Percentiles rank a stretch among this genome's conserved stretches.
phyloP scores from a whole-genome alignment of 2,113 vertebrate species.

The Amblyopsis rosae region DNA sequence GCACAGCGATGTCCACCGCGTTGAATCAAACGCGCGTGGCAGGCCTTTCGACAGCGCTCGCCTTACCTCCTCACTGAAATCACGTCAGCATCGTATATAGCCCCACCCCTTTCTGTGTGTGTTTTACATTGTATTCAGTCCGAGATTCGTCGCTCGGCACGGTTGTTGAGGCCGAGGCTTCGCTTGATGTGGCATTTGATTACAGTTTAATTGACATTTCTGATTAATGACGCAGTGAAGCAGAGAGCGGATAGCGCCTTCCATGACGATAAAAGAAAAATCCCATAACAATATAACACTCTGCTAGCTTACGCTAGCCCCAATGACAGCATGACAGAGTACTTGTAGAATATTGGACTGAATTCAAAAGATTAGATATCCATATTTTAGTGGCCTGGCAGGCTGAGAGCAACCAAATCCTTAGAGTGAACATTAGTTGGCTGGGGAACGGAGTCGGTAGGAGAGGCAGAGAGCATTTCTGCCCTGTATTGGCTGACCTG shows the following conservation, averaged over 20 bases:
- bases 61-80: neutral
- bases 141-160: slow-evolving; percentile 19
- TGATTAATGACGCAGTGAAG: slow-evolving; percentile 45
- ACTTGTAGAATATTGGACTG: slow-evolving; percentile 4
- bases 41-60: slow-evolving; percentile 4
- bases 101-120: slow-evolving; percentile 14
- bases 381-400: slow-evolving; percentile 23
- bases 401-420: slow-evolving; percentile 24
- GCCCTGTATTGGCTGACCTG: neutral
- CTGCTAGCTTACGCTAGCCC: slow-evolving; percentile 9
- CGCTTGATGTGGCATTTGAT: slow-evolving; percentile 25
- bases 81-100: neutral
- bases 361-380: slow-evolving; percentile 17
- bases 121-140: slow-evolving; percentile 17
- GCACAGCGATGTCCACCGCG: slow-evolving; percentile 19
- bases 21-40: slow-evolving; percentile 37
- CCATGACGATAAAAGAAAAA: slow-evolving; percentile 17
- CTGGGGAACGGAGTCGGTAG: neutral
- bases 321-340: neutral
- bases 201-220: slow-evolving; percentile 39
- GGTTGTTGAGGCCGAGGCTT: slow-evolving; percentile 15
- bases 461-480: slow-evolving; percentile 12
- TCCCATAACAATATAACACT: slow-evolving; percentile 4
- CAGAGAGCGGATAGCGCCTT: slow-evolving; percentile 23
- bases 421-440: slow-evolving; percentile 39